Conservation (phyloP, 2,797 vertebrate genomes). For the Gambusia yucatana region DNA sequence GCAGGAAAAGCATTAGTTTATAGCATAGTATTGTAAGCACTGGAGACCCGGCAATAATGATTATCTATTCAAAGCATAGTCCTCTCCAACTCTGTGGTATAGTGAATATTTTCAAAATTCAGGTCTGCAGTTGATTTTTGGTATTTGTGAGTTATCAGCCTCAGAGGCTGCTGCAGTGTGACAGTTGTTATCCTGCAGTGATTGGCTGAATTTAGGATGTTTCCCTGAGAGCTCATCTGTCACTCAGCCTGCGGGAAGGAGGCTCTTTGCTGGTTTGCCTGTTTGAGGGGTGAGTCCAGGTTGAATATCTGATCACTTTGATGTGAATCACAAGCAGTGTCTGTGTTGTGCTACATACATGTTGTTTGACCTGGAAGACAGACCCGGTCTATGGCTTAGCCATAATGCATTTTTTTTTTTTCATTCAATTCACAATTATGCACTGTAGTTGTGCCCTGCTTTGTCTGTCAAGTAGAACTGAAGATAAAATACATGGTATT, state of each 20-base stretch:
- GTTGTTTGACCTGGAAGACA: slow-evolving; percentile 15
- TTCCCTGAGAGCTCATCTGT: slow-evolving; percentile 58
- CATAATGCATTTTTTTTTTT: neutral
- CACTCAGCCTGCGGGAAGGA: slow-evolving; percentile 42
- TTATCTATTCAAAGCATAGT: slow-evolving; percentile 8
- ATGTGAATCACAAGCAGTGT: slow-evolving; percentile 31
- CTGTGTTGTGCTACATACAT: slow-evolving; percentile 12
- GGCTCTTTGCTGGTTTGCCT: slow-evolving; percentile 49
- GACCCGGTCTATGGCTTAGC: neutral
- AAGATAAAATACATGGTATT: neutral
- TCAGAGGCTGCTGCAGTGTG: slow-evolving; percentile 26
- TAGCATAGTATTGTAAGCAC: slow-evolving; percentile 5
- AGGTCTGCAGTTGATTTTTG: neutral
- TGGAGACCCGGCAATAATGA: neutral
- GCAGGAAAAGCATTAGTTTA: neutral
- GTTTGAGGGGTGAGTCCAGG: slow-evolving; percentile 37
- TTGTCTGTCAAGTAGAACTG: neutral
- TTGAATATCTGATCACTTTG: slow-evolving; percentile 39
- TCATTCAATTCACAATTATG: neutral
- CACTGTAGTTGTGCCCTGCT: neutral
- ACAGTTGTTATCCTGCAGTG: slow-evolving; percentile 11
- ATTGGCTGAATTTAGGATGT: slow-evolving; percentile 34
- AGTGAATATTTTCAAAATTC: slow-evolving; percentile 13
- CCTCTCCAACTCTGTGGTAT: neutral
- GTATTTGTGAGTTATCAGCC: slow-evolving; percentile 22